These are phyloP conservation scores for Eucera pruinosa DNA, from an alignment of 2,888 invertebrate species.

Conservation along the genomic window DNA sequence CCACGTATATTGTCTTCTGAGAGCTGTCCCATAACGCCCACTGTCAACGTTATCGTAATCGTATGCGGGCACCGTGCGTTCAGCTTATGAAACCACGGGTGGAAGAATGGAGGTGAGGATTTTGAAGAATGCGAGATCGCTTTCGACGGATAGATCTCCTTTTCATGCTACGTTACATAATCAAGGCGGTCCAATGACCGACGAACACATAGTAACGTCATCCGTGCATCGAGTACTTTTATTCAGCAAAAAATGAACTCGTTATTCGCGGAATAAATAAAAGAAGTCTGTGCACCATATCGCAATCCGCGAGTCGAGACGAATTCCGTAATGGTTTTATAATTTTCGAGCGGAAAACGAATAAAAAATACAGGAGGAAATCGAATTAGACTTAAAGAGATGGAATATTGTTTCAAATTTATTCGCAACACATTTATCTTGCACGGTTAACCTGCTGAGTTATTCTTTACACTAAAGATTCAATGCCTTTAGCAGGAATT, in stretches of 20 bases:
- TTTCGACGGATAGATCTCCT: constrained; percentile 29
- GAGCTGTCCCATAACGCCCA: constrained; percentile 40
- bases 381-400: constrained; percentile 7
- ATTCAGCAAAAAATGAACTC: not conserved
- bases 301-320: constrained; percentile 5
- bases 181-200: not conserved
- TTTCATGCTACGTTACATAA: constrained; percentile 30
- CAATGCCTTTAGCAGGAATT: not conserved
- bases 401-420: constrained; percentile 29
- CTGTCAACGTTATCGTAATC: constrained; percentile 58
- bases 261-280: constrained; percentile 2
- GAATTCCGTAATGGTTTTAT: not conserved
- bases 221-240: not conserved
- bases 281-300: not conserved
- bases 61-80: constrained; percentile 40
- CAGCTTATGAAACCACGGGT: constrained; percentile 37
- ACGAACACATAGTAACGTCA: not conserved
- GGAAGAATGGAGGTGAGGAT: constrained; percentile 31
- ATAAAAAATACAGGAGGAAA: constrained; percentile 3
- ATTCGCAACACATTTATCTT: constrained; percentile 12
- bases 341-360: not conserved
- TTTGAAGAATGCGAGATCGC: constrained; percentile 46
- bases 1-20: constrained; percentile 54
- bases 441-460: constrained; percentile 7
- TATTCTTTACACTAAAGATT: not conserved